Percentiles rank a stretch among this genome's conserved stretches.
Evolutionary conservation across 2,113 vertebrate species (phyloP).

Genomic region (Lagopus leucura): DNA sequence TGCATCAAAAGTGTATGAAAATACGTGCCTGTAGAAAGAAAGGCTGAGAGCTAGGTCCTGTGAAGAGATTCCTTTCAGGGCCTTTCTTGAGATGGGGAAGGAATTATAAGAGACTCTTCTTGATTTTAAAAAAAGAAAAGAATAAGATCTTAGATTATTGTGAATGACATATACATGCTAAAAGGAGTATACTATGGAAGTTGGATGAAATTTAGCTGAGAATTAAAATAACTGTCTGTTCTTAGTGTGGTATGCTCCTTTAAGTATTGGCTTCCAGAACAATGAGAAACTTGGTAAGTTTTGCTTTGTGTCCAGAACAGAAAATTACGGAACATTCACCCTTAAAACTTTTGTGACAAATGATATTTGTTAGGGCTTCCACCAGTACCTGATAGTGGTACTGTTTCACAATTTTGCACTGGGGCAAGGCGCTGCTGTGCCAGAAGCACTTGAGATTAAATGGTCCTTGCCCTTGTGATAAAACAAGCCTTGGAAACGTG

Average conservation of each 20-base stretch:
- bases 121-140: too few relatives aligned
- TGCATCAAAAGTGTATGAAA: neutral
- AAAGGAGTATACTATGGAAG: neutral
- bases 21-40: neutral
- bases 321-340: neutral
- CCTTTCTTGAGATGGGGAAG: accelerated
- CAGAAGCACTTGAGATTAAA: neutral
- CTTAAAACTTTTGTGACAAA: neutral
- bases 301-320: neutral
- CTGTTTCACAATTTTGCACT: accelerated
- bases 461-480: neutral
- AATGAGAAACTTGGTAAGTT: neutral
- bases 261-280: neutral
- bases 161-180: neutral
- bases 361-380: neutral
- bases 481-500: accelerated
- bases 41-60: neutral
- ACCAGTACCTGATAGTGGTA: neutral
- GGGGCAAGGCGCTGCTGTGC: neutral
- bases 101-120: neutral
- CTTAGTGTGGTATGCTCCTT: neutral
- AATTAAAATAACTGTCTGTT: neutral
- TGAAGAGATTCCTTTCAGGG: neutral
- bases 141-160: neutral
- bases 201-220: neutral